A percentile compares a stretch with the other conserved stretches of the same genome.
Evolutionary conservation across 2,113 vertebrate genomes (phyloP).

Genomic region (Pedionomus torquatus): DNA sequence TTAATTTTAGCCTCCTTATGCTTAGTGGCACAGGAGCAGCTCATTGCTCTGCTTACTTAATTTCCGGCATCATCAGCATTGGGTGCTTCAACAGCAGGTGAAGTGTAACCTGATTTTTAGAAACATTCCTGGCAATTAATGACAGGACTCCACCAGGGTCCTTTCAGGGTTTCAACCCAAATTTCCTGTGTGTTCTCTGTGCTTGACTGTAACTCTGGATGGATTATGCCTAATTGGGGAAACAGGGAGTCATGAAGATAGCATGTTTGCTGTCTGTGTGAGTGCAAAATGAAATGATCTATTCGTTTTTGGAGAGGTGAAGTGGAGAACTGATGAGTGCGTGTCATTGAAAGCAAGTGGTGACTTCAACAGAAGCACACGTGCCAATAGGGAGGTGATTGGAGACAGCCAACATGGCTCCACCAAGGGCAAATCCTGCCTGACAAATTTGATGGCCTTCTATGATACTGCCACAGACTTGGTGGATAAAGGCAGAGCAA

Average conservation of each 20-base stretch:
- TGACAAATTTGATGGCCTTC: too few species aligned
- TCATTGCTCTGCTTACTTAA: neutral
- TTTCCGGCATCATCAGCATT: neutral
- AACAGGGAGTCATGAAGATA: neutral
- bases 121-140: neutral
- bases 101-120: neutral
- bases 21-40: neutral
- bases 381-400: too few species aligned
- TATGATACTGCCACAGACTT: too few species aligned
- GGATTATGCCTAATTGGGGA: neutral
- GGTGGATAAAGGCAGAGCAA: too few species aligned
- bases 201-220: neutral
- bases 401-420: too few species aligned
- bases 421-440: too few species aligned
- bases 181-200: neutral
- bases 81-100: neutral
- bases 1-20: neutral
- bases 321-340: rapidly evolving
- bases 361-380: neutral
- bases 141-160: neutral
- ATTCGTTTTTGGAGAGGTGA: neutral
- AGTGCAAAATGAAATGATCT: neutral
- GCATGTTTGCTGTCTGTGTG: neutral
- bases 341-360: rapidly evolving
- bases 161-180: neutral